Evolutionary conservation across 2,113 vertebrate genomes (phyloP).

Genomic region (Donacobius atricapilla): DNA sequence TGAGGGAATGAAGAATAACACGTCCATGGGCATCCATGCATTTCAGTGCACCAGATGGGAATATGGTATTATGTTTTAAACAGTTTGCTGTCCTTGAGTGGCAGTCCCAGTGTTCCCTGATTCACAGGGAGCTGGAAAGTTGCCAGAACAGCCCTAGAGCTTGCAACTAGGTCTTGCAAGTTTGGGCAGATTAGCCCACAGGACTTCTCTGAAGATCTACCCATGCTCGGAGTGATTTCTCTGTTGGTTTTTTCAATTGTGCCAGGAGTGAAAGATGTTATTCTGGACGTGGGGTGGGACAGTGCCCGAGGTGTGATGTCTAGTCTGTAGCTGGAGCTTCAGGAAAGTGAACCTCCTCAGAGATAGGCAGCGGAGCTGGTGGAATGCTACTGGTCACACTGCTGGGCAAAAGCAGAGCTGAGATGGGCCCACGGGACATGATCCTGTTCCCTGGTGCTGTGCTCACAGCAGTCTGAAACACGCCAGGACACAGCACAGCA

Average conservation of each 20-base stretch:
- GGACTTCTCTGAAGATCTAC: not conserved
- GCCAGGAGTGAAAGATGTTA: not conserved
- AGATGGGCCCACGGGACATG: rapidly evolving
- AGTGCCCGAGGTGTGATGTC: not conserved
- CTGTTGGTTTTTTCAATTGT: not conserved
- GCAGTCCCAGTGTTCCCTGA: conserved; percentile 2
- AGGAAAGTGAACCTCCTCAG: not conserved
- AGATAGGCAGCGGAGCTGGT: not conserved
- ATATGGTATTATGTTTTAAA: conserved; percentile 31
- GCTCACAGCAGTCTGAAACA: not conserved
- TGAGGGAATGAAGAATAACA: conserved; percentile 10
- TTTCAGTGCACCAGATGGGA: conserved; percentile 43
- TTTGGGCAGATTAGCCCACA: not conserved
- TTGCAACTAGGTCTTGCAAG: not conserved
- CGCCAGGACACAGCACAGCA: not conserved
- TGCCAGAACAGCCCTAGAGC: not conserved
- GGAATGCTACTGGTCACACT: not conserved
- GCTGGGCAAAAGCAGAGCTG: not conserved
- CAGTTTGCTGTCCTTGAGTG: conserved; percentile 43
- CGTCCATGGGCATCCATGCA: not conserved
- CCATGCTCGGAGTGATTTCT: not conserved
- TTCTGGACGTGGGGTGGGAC: not conserved
- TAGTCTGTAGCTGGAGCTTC: not conserved
- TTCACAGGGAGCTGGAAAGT: not conserved
- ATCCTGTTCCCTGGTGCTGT: not conserved